Evolutionary conservation across 2,888 invertebrate genomes (phyloP).

Genomic region (Trichogramma evanescens): DNA sequence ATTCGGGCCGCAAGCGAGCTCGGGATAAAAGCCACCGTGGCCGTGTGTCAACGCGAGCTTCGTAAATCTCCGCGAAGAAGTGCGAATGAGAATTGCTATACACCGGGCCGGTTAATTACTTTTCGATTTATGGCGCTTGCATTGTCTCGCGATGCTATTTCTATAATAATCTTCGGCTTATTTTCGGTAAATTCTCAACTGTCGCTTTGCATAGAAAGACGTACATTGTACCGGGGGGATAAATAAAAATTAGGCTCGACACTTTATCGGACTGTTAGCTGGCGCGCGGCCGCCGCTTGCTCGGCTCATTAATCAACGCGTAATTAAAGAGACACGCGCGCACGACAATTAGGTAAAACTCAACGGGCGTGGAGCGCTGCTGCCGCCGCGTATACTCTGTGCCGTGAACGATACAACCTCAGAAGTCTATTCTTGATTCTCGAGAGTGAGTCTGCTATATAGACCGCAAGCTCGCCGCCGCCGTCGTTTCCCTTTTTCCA

Average conservation of each 20-base stretch:
- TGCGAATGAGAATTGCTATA: constrained; percentile 6
- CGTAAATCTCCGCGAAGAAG: constrained; percentile 33
- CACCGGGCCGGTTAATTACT: constrained; percentile 17
- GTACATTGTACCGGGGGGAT: too few species aligned
- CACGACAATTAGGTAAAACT: constrained; percentile 44
- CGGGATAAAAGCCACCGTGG: too few species aligned
- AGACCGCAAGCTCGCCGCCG: not conserved
- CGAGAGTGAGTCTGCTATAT: constrained; percentile 16
- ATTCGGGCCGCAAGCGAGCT: too few species aligned
- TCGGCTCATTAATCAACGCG: constrained; percentile 40
- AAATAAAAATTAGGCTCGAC: constrained; percentile 35
- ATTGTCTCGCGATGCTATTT: too few species aligned
- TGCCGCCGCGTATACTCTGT: constrained; percentile 29
- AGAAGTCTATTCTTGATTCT: constrained; percentile 37
- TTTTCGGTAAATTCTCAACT: too few species aligned
- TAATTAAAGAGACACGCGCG: constrained; percentile 46
- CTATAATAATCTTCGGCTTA: too few species aligned
- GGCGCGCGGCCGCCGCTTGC: constrained; percentile 16
- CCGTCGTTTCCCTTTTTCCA: constrained; percentile 16
- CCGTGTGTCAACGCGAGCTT: constrained; percentile 26
- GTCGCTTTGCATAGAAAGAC: too few species aligned
- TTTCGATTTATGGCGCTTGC: constrained; percentile 19
- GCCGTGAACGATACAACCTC: too few species aligned
- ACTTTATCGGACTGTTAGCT: constrained; percentile 34
- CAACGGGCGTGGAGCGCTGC: constrained; percentile 41